phyloP scores from a whole-genome alignment of 1,140 invertebrate genomes.

The Chlorops oryzae region DNA sequence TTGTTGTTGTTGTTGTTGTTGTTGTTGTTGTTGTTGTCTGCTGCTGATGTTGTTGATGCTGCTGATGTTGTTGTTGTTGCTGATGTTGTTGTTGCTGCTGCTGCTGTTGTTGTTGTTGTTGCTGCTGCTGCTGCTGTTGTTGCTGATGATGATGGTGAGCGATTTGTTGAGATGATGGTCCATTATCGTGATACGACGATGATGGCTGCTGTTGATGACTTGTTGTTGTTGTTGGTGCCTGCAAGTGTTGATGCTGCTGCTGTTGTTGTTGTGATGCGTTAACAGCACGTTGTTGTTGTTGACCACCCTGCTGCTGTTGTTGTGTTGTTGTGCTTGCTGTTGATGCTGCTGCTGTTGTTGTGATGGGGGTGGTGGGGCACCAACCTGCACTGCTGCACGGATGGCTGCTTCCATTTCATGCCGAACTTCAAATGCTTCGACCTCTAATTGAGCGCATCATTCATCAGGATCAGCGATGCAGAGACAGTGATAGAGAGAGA shows the following conservation, averaged over 20 bases:
- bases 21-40: constrained; percentile 21
- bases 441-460: too few relatives aligned
- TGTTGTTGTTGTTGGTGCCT: constrained; percentile 17
- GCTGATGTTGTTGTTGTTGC: constrained; percentile 37
- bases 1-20: constrained; percentile 17
- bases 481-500: too few relatives aligned
- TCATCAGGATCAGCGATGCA: too few relatives aligned
- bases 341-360: constrained; percentile 21
- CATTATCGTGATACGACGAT: constrained; percentile 13
- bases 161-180: constrained; percentile 14
- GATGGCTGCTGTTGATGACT: constrained; percentile 15
- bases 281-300: constrained; percentile 19
- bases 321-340: constrained; percentile 12
- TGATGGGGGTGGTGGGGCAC: constrained; percentile 44
- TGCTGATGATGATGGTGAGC: constrained; percentile 12
- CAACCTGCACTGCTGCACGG: constrained; percentile 48
- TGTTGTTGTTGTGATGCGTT: constrained; percentile 23
- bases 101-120: constrained; percentile 27
- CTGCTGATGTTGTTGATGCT: constrained; percentile 26
- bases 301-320: constrained; percentile 9
- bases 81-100: constrained; percentile 34
- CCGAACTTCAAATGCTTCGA: too few relatives aligned
- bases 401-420: constrained; percentile 50
- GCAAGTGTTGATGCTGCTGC: constrained; percentile 22
- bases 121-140: constrained; percentile 18